A percentile compares a stretch with the other conserved stretches of the same genome.
phyloP scores from a whole-genome alignment of 2,797 vertebrate species.

The Scolopax rusticola region DNA sequence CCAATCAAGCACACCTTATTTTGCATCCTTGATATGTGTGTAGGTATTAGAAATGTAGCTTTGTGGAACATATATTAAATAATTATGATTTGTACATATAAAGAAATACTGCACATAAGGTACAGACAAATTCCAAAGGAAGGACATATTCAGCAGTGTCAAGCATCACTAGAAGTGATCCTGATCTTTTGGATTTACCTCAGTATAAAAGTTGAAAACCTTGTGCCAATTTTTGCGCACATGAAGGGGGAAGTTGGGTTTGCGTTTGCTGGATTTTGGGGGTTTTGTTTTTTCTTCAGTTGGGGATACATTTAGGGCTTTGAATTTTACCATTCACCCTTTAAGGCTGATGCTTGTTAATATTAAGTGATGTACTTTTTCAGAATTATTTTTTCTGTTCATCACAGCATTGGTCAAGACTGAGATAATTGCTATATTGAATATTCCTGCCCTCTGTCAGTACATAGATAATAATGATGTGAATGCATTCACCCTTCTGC shows the following conservation, averaged over 20 bases:
- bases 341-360: constrained; percentile 19
- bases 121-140: neutral
- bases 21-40: neutral
- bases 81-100: neutral
- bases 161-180: neutral
- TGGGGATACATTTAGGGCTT: neutral
- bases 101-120: neutral
- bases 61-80: neutral
- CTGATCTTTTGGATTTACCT: neutral
- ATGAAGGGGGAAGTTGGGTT: neutral
- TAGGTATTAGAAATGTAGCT: constrained; percentile 4
- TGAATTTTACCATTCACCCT: neutral
- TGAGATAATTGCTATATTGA: constrained; percentile 17
- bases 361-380: neutral
- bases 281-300: neutral
- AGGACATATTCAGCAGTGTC: neutral
- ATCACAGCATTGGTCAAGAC: constrained; percentile 3
- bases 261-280: fast-evolving
- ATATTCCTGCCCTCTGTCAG: constrained; percentile 54
- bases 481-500: constrained; percentile 44
- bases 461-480: constrained; percentile 29
- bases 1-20: neutral
- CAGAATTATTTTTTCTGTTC: neutral
- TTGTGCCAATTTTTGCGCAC: neutral
- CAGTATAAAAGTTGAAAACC: neutral